Percentiles rank a stretch among this genome's conserved stretches.
These are phyloP conservation scores for Melolontha melolontha DNA, from an alignment of 2,888 invertebrate genomes.

Conservation along the genomic window DNA sequence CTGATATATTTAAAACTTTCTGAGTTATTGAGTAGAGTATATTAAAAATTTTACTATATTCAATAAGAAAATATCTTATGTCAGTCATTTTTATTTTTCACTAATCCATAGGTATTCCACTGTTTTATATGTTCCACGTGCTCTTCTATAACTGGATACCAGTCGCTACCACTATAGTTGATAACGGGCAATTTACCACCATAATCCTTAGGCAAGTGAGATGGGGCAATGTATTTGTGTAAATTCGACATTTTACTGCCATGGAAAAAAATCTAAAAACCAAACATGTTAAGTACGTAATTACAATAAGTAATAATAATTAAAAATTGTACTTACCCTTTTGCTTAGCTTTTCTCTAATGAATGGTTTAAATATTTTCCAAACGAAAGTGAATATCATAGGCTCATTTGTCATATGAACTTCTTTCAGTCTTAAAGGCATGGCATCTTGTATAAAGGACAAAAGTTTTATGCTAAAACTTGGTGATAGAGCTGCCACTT, in stretches of 20 bases:
- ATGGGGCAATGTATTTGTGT: constrained; percentile 77
- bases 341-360: constrained; percentile 81
- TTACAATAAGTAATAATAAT: no score
- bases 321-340: no score
- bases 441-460: constrained; percentile 87
- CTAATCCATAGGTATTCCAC: constrained; percentile 78
- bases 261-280: constrained; percentile 83
- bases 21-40: no score
- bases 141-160: constrained; percentile 78
- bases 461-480: constrained; percentile 81
- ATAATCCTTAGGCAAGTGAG: constrained; percentile 80
- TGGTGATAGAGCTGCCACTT: constrained; percentile 76
- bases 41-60: no score
- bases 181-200: constrained; percentile 80
- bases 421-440: constrained; percentile 86
- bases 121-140: constrained; percentile 75
- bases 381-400: constrained; percentile 85
- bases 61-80: no score
- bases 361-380: constrained; percentile 87
- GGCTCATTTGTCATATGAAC: constrained; percentile 90
- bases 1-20: no score
- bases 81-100: constrained; percentile 67
- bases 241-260: constrained; percentile 83
- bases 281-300: no score
- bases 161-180: constrained; percentile 81